phyloP scores from a whole-genome alignment of 2,113 vertebrate genomes.

The Gambusia affinis region DNA sequence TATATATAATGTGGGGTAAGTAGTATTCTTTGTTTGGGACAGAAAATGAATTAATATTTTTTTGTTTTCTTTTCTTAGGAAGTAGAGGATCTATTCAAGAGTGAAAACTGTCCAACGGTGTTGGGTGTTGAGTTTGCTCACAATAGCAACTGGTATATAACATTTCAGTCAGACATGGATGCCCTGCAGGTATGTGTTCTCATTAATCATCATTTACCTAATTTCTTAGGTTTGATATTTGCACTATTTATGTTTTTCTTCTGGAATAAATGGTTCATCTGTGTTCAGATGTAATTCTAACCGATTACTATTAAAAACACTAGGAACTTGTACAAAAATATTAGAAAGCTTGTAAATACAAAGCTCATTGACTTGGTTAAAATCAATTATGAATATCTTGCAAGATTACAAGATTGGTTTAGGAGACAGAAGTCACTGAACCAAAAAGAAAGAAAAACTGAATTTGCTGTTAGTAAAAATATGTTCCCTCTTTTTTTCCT shows the following conservation, averaged over 20 bases:
- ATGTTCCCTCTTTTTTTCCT: background rate
- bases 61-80: conserved; percentile 79
- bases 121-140: conserved; percentile 97
- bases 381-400: background rate
- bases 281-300: background rate
- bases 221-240: background rate
- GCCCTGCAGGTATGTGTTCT: conserved; percentile 87
- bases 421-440: background rate
- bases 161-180: conserved; percentile 97
- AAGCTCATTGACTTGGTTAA: no score
- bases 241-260: no score
- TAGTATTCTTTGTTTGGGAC: background rate
- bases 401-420: background rate
- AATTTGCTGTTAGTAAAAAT: background rate
- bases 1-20: background rate
- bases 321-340: background rate
- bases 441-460: background rate
- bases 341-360: background rate
- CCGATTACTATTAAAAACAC: background rate
- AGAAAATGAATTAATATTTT: conserved; percentile 6
- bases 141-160: conserved; percentile 99
- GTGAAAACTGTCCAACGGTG: conserved; percentile 92
- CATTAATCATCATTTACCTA: background rate
- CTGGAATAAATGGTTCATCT: background rate
- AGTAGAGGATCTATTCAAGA: conserved; percentile 93